These are phyloP conservation scores for Clarias platycephalus DNA, from an alignment of 2,797 vertebrate genomes.

Conservation along the genomic window DNA sequence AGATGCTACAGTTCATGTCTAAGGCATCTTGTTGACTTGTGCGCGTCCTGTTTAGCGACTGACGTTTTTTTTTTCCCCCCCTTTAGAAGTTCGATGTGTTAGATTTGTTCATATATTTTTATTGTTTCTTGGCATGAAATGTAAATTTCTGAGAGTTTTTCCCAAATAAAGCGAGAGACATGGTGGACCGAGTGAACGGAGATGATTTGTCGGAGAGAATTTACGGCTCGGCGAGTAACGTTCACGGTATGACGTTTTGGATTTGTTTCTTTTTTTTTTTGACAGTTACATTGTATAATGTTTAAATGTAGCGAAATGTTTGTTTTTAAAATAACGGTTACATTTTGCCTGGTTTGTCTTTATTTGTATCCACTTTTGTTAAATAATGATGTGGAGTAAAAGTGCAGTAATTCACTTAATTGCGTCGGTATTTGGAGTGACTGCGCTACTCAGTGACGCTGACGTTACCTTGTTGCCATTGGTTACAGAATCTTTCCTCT, in stretches of 20 bases:
- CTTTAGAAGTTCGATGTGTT: background rate
- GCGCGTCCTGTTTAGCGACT: constrained; percentile 9
- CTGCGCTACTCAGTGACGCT: background rate
- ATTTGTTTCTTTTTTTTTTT: background rate
- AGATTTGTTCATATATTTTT: background rate
- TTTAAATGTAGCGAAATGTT: background rate
- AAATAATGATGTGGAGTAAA: background rate
- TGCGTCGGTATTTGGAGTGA: background rate
- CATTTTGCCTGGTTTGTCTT: too few species aligned
- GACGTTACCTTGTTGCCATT: constrained; percentile 6
- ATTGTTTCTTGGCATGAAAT: background rate
- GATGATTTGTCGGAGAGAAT: constrained; percentile 21
- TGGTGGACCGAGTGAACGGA: constrained; percentile 38
- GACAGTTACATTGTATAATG: background rate
- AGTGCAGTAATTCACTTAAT: background rate
- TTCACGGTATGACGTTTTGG: constrained; percentile 28
- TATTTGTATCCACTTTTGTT: background rate
- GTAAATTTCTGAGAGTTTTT: background rate
- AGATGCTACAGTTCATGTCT: constrained; percentile 20
- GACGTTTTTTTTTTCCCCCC: background rate
- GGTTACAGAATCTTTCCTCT: background rate
- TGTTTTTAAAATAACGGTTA: background rate
- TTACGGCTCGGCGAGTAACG: background rate
- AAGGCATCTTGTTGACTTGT: constrained; percentile 16
- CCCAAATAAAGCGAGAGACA: constrained; percentile 13